Conservation (phyloP, 2,888 invertebrate species). For the Bellardia bayeri region DNA sequence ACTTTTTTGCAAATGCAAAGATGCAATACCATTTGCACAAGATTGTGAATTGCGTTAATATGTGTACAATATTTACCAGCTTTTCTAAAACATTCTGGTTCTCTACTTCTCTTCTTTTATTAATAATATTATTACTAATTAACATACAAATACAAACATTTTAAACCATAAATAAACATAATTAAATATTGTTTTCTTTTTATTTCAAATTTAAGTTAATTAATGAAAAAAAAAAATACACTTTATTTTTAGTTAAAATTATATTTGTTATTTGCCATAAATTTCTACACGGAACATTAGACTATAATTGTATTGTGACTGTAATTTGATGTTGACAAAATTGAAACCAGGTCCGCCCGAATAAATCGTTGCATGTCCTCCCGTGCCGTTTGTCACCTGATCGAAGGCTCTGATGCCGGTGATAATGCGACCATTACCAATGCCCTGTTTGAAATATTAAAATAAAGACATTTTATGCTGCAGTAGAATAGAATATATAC, state of each 20-base stretch:
- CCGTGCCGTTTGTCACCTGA: slow-evolving; percentile 82
- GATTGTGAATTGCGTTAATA: too few species aligned
- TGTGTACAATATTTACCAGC: neutral
- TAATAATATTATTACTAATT: slow-evolving; percentile 33
- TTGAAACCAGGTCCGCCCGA: slow-evolving; percentile 82
- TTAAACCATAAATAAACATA: slow-evolving; percentile 52
- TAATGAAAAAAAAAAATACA: neutral
- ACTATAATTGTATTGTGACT: slow-evolving; percentile 82
- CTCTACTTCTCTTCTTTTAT: slow-evolving; percentile 8
- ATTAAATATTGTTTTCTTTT: slow-evolving; percentile 23
- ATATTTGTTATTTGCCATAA: slow-evolving; percentile 78
- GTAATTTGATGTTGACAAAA: slow-evolving; percentile 81
- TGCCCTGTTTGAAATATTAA: slow-evolving; percentile 74
- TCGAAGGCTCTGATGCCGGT: slow-evolving; percentile 82
- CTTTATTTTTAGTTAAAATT: slow-evolving; percentile 4
- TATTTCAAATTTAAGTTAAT: slow-evolving; percentile 27
- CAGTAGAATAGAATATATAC: too few species aligned
- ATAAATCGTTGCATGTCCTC: slow-evolving; percentile 82
- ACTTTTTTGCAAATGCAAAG: too few species aligned
- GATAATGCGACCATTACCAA: slow-evolving; percentile 81
- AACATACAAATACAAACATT: slow-evolving; percentile 42
- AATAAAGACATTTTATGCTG: too few species aligned
- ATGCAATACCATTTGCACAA: too few species aligned
- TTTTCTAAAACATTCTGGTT: neutral
- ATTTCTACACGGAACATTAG: slow-evolving; percentile 82